Base-by-base conservation (phyloP, 2,113 vertebrate genomes). In the Lasiurus cinereus region DNA sequence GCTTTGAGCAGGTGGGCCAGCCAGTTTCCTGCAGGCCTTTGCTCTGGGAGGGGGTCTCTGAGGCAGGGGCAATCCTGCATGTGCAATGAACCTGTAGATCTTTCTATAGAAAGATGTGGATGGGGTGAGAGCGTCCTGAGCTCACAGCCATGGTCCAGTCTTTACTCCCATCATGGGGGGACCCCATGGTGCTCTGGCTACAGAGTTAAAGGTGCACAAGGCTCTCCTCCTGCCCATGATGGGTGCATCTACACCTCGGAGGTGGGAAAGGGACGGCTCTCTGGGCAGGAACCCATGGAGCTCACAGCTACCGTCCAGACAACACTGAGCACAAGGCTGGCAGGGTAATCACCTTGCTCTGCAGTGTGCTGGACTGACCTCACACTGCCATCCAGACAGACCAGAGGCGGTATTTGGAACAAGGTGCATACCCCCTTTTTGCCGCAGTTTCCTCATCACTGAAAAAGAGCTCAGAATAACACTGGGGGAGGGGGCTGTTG, bases 181-280 rank as follows among this genome's bases (percentile, higher is more conserved):
- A 2, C 33, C 46, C 54, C 15, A 64, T 66, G 39, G 19, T 14
- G 18, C 19, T 48, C 43, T 3, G 10, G 43, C 13, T 22, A 36
- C 6, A 24, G 16, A 48, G 54, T 2, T 4, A 13, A 72, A n/a
- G 50, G 46, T 0, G 0, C 10, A 2, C 43, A 0, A 7, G 33
- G n/a, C 13, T 29, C 46, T 18, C 50, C 22, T 1, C 50, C 22
- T 2, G 3, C 29, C 21, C n/a, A 1, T 21, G 8, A 19, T 3
- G 2, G 74, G 64, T 29, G 21, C 3, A 7, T 18, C 36, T 59
- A 7, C 22, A 6, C 27, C 39, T 2, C 2, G 29, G 16, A 36
- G 43, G 5, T 3, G 56, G 39, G 31, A 31, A 24, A 31, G 24
- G 18, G 22, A 9, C 22, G 5, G 14, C 21, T 82, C n/a, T 33